Conservation (phyloP, 2,113 vertebrate genomes). For the Melanocharis versteri region DNA sequence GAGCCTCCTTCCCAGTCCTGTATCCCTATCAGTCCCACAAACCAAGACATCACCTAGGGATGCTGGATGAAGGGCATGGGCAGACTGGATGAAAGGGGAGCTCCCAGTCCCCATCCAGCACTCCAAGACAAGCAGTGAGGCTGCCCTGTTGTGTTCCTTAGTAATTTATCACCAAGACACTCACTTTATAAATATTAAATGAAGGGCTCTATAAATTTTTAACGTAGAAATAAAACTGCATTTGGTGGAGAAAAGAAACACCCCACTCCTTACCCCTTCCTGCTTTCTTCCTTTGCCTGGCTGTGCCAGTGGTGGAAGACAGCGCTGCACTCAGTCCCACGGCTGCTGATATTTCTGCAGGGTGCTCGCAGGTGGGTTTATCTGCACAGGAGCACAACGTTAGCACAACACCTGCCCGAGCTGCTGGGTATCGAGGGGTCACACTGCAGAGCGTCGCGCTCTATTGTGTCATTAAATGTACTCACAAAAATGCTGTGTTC, state of each 20-base stretch:
- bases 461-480: neutral
- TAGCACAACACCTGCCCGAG: neutral
- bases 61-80: neutral
- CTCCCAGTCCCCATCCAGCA: neutral
- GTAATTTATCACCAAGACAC: conserved; percentile 50
- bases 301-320: neutral
- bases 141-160: conserved; percentile 26
- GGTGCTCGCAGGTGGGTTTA: neutral
- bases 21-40: neutral
- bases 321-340: neutral
- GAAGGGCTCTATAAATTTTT: conserved; percentile 58
- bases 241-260: neutral
- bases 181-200: conserved; percentile 64
- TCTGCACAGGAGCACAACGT: neutral
- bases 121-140: neutral
- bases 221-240: conserved; percentile 20
- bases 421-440: neutral
- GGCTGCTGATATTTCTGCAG: neutral
- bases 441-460: accelerated
- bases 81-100: neutral
- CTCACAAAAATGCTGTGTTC: neutral
- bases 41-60: neutral
- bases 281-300: neutral
- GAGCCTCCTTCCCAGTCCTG: neutral
- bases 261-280: neutral